Evolutionary conservation across 2,113 vertebrate genomes (phyloP).

Genomic region (Megaceryle torquata): DNA sequence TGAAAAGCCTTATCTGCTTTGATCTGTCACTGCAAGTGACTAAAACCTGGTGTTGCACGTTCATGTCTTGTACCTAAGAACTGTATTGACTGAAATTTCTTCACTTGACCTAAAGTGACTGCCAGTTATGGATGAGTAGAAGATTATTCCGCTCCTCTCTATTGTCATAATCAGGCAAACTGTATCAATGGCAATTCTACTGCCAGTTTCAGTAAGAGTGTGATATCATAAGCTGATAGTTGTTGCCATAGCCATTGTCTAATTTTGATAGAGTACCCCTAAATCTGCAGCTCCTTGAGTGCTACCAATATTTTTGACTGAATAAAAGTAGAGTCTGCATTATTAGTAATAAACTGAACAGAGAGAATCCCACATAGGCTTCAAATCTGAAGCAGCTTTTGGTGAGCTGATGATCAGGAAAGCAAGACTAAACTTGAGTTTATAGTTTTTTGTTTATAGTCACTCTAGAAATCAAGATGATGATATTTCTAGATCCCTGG

Average conservation of each 20-base stretch:
- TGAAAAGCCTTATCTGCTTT: conserved; percentile 23
- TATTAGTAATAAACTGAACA: not conserved
- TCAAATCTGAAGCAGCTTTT: not conserved
- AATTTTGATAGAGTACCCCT: not conserved
- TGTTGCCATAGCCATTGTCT: not conserved
- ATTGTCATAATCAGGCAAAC: not conserved
- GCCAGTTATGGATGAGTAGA: not conserved
- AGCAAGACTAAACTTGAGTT: not conserved
- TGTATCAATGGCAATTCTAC: not conserved
- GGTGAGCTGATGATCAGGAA: not conserved
- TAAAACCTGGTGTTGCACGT: not conserved
- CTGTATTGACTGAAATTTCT: not conserved
- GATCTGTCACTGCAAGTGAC: not conserved
- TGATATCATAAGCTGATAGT: not conserved
- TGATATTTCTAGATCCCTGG: not conserved
- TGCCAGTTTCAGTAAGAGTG: not conserved
- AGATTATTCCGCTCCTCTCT: not conserved
- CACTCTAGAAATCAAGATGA: not conserved
- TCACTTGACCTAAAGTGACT: not conserved
- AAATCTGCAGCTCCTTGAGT: not conserved
- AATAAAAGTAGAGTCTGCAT: not conserved
- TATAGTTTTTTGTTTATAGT: not conserved
- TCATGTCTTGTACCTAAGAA: not conserved
- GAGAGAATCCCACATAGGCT: not conserved
- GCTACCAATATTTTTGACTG: not conserved